Evolutionary conservation across 2,113 vertebrate genomes (phyloP).

Genomic region (Galbula dea): DNA sequence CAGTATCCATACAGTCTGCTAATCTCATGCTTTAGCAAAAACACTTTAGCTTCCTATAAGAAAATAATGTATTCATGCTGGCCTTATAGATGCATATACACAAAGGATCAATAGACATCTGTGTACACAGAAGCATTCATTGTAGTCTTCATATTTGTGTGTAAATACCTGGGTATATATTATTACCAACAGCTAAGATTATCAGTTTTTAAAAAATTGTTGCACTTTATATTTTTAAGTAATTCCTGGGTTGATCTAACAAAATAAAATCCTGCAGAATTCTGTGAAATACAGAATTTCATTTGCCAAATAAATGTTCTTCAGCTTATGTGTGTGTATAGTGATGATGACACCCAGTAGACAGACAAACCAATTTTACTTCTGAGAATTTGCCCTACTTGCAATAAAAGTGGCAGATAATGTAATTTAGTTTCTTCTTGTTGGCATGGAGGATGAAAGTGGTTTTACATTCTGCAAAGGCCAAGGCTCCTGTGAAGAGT

Average conservation of each 20-base stretch:
- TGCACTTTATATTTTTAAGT: neutral
- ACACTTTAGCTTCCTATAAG: neutral
- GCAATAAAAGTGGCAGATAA: constrained; percentile 23
- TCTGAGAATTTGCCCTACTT: constrained; percentile 16
- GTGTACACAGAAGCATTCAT: neutral
- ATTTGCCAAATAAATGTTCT: constrained; percentile 29
- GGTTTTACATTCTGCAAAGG: neutral
- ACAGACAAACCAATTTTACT: constrained; percentile 20
- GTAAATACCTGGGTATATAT: neutral
- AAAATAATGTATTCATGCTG: neutral
- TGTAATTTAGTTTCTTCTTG: constrained; percentile 25
- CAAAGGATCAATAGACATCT: neutral
- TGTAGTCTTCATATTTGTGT: neutral
- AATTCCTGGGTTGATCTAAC: neutral
- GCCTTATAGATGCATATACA: neutral
- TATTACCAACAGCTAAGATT: neutral
- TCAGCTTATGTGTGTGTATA: neutral
- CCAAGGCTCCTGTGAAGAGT: constrained; percentile 5
- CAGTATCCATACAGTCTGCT: neutral
- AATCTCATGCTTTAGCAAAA: neutral
- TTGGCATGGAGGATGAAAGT: constrained; percentile 7
- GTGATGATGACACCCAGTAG: constrained; percentile 24
- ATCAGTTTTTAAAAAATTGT: neutral
- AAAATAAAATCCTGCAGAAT: neutral
- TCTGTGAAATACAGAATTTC: neutral